These are phyloP conservation scores for Pelobates fuscus DNA, from an alignment of 2,113 vertebrate species.

Conservation along the genomic window DNA sequence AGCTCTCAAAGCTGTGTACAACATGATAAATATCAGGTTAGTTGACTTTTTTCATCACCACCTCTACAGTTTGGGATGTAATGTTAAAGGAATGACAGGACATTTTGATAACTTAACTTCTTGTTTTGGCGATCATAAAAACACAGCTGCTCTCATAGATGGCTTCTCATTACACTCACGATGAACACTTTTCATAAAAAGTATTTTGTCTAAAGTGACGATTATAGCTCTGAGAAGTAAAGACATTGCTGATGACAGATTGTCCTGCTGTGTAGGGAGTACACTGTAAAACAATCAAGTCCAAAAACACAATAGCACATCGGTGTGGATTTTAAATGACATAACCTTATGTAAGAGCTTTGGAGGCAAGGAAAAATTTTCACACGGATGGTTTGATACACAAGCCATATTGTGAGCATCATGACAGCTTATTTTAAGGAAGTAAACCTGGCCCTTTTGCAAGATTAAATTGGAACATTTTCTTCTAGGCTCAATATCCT, in stretches of 20 bases:
- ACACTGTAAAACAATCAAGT: slow-evolving; percentile 34
- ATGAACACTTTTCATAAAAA: slow-evolving; percentile 16
- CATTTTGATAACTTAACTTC: background rate
- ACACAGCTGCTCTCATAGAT: slow-evolving; percentile 9
- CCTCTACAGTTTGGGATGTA: too few relatives aligned
- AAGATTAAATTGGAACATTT: slow-evolving; percentile 22
- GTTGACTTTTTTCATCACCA: too few relatives aligned
- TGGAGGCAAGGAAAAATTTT: slow-evolving; percentile 36
- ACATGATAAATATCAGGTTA: too few relatives aligned
- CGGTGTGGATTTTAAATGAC: slow-evolving; percentile 10
- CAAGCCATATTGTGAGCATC: background rate
- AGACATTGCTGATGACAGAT: slow-evolving; percentile 48
- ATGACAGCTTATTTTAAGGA: slow-evolving; percentile 43
- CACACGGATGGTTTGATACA: slow-evolving; percentile 27
- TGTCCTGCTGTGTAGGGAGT: slow-evolving; percentile 35
- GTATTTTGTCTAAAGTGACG: slow-evolving; percentile 36
- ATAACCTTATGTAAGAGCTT: slow-evolving; percentile 25
- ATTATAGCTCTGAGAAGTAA: slow-evolving; percentile 42
- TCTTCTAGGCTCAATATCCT: slow-evolving; percentile 1
- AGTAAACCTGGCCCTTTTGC: slow-evolving; percentile 33
- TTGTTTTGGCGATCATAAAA: slow-evolving; percentile 3
- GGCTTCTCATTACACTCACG: slow-evolving; percentile 38
- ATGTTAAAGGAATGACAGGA: too few relatives aligned
- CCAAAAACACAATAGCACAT: slow-evolving; percentile 27
- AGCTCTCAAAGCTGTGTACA: too few relatives aligned